These are phyloP conservation scores for Dipodomys stephensi DNA, from an alignment of 2,113 vertebrate species.

Conservation along the genomic window DNA sequence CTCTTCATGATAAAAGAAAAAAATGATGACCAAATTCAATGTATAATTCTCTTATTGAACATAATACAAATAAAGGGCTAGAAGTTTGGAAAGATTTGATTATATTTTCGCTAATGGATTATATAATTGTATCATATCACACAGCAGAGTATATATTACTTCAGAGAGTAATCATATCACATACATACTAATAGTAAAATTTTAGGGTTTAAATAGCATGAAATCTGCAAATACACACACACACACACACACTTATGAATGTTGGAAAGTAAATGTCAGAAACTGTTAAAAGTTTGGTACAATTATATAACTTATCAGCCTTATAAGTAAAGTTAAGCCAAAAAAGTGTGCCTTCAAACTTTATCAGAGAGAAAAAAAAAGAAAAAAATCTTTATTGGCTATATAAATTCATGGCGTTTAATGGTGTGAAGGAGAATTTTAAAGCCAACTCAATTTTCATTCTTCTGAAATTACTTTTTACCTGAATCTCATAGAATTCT, in stretches of 20 bases:
- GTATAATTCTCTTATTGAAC: neutral
- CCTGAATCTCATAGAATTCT: neutral
- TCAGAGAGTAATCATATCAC: neutral
- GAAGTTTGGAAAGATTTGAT: neutral
- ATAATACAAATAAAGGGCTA: slow-evolving; percentile 13
- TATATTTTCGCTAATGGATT: neutral
- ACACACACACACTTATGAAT: neutral
- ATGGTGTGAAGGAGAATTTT: neutral
- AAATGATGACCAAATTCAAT: neutral
- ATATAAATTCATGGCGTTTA: neutral
- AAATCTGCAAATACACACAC: neutral
- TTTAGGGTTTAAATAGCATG: neutral
- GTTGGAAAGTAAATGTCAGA: neutral
- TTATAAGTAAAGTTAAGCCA: neutral
- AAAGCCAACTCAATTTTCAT: neutral
- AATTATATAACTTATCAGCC: neutral
- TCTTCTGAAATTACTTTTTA: slow-evolving; percentile 10
- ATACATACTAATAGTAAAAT: neutral
- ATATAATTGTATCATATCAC: neutral
- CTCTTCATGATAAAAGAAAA: slow-evolving; percentile 26
- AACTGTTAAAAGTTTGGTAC: neutral
- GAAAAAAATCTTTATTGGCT: neutral
- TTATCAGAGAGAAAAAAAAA: neutral
- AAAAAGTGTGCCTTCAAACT: neutral
- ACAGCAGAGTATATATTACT: too few relatives aligned